A percentile compares a stretch with the other conserved stretches of the same genome.
Evolutionary conservation across 2,797 vertebrate species (phyloP).

Genomic region (Acanthis flammea): DNA sequence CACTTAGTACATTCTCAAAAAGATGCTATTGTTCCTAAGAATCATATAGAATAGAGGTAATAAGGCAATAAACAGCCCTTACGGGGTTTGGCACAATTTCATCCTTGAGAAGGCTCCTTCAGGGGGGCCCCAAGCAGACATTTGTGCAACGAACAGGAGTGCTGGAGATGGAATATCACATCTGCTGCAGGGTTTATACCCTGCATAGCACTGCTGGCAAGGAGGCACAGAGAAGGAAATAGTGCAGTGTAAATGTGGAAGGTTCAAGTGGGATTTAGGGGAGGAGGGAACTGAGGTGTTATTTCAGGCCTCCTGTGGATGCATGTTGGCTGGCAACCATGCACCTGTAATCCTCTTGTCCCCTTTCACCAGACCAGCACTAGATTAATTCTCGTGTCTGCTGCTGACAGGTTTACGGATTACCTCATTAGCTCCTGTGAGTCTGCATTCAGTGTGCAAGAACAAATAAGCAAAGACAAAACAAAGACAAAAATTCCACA

Average conservation of each 20-base stretch:
- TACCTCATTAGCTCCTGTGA: conserved; percentile 47
- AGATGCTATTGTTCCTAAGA: not conserved
- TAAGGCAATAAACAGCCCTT: not conserved
- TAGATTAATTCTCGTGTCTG: conserved; percentile 46
- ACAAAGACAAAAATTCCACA: conserved; percentile 40
- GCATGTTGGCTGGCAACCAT: not conserved
- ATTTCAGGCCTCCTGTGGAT: not conserved
- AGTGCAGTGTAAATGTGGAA: not conserved
- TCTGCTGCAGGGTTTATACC: not conserved
- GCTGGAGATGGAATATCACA: not conserved
- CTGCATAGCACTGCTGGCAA: not conserved
- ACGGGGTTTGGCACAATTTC: not conserved
- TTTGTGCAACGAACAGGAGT: not conserved
- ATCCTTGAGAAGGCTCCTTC: conserved; percentile 1
- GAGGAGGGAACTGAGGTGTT: not conserved
- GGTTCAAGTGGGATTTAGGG: not conserved
- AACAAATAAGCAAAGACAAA: conserved; percentile 27
- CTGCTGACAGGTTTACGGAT: conserved; percentile 57
- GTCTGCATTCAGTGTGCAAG: not conserved
- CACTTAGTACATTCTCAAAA: not conserved
- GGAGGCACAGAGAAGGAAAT: not conserved
- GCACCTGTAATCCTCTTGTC: not conserved
- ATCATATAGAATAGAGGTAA: not conserved
- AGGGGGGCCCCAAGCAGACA: not conserved
- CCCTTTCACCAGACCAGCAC: not conserved